Conservation (phyloP, 1,140 invertebrate genomes). For the Ostrea edulis region DNA sequence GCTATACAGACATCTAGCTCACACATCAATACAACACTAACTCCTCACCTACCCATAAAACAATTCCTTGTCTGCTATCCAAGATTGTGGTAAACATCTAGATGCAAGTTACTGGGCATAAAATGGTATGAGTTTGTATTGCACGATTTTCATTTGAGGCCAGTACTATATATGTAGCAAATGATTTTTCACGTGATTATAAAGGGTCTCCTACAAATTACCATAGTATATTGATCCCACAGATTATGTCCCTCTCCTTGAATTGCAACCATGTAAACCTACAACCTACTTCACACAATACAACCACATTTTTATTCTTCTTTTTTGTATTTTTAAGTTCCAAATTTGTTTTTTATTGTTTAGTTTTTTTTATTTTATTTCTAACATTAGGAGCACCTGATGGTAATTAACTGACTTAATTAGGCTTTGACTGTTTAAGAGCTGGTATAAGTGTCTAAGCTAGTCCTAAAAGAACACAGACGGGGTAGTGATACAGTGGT, state of each 20-base stretch:
- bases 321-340: too few relatives aligned
- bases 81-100: neutral
- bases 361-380: neutral
- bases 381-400: neutral
- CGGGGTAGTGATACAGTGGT: neutral
- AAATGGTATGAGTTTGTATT: neutral
- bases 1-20: neutral
- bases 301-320: neutral
- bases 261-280: neutral
- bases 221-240: neutral
- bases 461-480: neutral
- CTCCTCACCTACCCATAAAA: neutral
- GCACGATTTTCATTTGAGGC: neutral
- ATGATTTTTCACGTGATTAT: neutral
- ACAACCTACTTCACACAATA: neutral
- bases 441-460: conserved; percentile 1
- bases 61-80: neutral
- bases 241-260: neutral
- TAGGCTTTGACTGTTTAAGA: neutral
- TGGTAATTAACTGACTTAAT: conserved; percentile 2
- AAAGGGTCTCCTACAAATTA: neutral
- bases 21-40: neutral
- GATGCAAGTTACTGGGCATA: neutral
- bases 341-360: neutral
- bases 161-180: neutral